phyloP scores from a whole-genome alignment of 2,888 invertebrate species.

The Orgyia antiqua region DNA sequence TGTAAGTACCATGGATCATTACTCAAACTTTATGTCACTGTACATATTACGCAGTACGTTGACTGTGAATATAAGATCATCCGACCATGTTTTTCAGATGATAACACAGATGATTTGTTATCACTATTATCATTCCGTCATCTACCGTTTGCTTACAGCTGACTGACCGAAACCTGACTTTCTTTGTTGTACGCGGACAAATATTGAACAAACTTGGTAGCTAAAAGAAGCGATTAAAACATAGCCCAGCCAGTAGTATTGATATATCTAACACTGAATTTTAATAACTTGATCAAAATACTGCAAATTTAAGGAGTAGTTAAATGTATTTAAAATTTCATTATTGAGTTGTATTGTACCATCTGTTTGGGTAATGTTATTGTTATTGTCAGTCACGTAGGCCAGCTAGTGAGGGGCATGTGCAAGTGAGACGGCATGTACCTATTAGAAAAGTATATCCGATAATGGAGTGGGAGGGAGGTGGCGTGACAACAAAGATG shows the following conservation, averaged over 20 bases:
- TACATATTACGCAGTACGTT: constrained; percentile 16
- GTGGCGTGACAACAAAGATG: constrained; percentile 76
- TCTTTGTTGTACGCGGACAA: constrained; percentile 11
- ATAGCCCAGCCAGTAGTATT: no score
- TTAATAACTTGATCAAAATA: constrained; percentile 23
- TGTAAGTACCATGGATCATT: constrained; percentile 13
- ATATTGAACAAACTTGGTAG: constrained; percentile 17
- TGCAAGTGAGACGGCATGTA: constrained; percentile 32
- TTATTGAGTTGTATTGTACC: constrained; percentile 29
- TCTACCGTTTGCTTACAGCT: constrained; percentile 16
- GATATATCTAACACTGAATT: no score
- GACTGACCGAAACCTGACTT: constrained; percentile 10
- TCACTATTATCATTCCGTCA: constrained; percentile 14
- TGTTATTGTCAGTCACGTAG: constrained; percentile 75
- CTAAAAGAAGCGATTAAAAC: no score
- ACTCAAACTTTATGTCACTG: constrained; percentile 8
- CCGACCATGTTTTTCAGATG: constrained; percentile 28
- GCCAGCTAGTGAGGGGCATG: constrained; percentile 43
- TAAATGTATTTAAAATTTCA: constrained; percentile 24
- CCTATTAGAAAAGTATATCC: constrained; percentile 28
- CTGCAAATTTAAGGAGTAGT: constrained; percentile 21
- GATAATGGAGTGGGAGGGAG: constrained; percentile 43
- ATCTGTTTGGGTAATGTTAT: constrained; percentile 57
- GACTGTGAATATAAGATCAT: constrained; percentile 24
- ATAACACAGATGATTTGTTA: constrained; percentile 26